phyloP scores from a whole-genome alignment of 2,888 invertebrate genomes.

The Chloromyia formosa region DNA sequence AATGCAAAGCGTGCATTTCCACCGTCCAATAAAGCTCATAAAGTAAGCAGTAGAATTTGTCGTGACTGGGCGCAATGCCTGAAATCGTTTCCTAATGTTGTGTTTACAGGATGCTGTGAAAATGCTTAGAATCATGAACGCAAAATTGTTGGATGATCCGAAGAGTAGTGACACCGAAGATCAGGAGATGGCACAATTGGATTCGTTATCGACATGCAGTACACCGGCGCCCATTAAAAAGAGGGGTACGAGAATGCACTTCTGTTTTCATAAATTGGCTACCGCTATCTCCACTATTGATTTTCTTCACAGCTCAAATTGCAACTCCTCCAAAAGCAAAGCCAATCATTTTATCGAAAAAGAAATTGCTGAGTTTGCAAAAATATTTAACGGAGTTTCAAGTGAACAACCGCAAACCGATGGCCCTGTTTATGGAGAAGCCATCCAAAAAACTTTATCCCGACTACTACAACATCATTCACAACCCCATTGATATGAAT shows the following conservation, averaged over 20 bases:
- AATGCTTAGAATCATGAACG: constrained; percentile 84
- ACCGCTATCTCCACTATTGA: too few species aligned
- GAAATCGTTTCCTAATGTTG: neutral
- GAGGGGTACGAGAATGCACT: constrained; percentile 54
- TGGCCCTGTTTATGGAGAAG: constrained; percentile 94
- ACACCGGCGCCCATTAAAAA: constrained; percentile 50
- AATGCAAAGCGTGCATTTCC: constrained; percentile 93
- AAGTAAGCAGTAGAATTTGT: constrained; percentile 65
- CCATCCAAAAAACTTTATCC: constrained; percentile 95
- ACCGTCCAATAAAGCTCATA: constrained; percentile 81
- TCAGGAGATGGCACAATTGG: constrained; percentile 43
- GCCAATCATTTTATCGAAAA: constrained; percentile 68
- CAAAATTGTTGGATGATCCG: constrained; percentile 69
- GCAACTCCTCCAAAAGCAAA: constrained; percentile 59
- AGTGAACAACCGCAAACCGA: constrained; percentile 83
- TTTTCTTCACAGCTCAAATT: constrained; percentile 43
- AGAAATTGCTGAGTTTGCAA: constrained; percentile 82
- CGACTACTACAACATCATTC: constrained; percentile 94
- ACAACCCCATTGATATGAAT: constrained; percentile 93
- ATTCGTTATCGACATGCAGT: constrained; percentile 27
- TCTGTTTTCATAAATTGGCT: too few species aligned
- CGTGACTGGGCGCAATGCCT: neutral
- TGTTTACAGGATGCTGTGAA: constrained; percentile 76
- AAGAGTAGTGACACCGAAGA: constrained; percentile 54
- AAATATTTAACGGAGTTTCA: constrained; percentile 76